Percentiles rank a stretch among this genome's conserved stretches.
Conservation (phyloP, 2,113 vertebrate genomes). For the Pollachius pollachius region DNA sequence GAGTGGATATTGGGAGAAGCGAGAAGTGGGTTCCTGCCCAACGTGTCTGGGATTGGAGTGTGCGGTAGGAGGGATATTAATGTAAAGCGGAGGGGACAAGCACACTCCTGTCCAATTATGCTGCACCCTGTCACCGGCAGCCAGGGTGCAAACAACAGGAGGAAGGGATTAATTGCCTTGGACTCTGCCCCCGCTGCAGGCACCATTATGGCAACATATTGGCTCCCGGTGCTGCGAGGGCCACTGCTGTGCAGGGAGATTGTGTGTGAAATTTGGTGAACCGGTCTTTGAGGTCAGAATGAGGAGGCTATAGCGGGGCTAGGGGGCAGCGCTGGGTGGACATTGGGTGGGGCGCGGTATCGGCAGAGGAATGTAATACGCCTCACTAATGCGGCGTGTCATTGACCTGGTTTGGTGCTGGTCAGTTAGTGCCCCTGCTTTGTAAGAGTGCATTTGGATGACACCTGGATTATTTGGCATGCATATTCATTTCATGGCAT, state of each 20-base stretch:
- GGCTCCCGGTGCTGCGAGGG: conserved; percentile 91
- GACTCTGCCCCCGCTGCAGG: conserved; percentile 96
- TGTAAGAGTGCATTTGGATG: too few relatives aligned
- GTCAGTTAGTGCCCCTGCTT: too few relatives aligned
- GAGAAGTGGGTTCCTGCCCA: conserved; percentile 55
- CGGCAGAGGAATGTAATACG: too few relatives aligned
- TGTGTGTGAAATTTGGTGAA: conserved; percentile 92
- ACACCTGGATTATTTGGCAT: too few relatives aligned
- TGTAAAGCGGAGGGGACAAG: conserved; percentile 95
- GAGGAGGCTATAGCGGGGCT: conserved; percentile 55
- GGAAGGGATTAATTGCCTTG: conserved; percentile 99
- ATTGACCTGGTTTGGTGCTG: too few relatives aligned
- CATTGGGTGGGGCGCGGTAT: conserved; percentile 11
- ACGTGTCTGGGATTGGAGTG: conserved; percentile 85
- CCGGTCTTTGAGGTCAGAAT: conserved; percentile 88
- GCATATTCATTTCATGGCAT: too few relatives aligned
- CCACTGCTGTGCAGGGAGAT: conserved; percentile 98
- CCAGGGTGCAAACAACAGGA: conserved; percentile 92
- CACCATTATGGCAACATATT: conserved; percentile 99
- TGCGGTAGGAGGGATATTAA: conserved; percentile 94
- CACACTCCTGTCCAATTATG: conserved; percentile 96
- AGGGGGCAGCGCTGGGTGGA: conserved; percentile 28
- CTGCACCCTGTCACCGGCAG: conserved; percentile 92
- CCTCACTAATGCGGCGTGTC: too few relatives aligned
- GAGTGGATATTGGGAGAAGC: conserved; percentile 57